These are phyloP conservation scores for Pagetopsis macropterus DNA, from an alignment of 2,797 vertebrate species.

Conservation along the genomic window DNA sequence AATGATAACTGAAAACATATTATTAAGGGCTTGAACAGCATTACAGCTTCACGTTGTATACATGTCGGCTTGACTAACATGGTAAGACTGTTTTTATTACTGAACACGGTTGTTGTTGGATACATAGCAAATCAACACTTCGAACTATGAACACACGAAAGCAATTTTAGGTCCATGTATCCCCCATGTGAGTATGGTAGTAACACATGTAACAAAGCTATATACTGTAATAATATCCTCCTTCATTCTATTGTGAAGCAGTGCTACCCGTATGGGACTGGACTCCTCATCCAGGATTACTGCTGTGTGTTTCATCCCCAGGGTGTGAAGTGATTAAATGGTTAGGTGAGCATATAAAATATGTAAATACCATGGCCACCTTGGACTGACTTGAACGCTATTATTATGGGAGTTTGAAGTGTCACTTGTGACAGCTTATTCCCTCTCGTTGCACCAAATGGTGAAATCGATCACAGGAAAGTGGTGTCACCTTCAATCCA, in stretches of 20 bases:
- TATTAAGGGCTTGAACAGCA: slow-evolving; percentile 12
- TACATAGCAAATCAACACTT: not conserved
- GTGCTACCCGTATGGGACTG: slow-evolving; percentile 32
- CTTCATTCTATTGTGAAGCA: slow-evolving; percentile 20
- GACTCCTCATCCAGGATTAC: slow-evolving; percentile 51
- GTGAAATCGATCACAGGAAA: slow-evolving; percentile 29
- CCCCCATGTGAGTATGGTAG: slow-evolving; percentile 12
- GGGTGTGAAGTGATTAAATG: slow-evolving; percentile 63
- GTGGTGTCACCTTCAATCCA: slow-evolving; percentile 45
- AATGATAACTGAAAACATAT: slow-evolving; percentile 23
- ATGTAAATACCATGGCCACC: slow-evolving; percentile 66
- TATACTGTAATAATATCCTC: slow-evolving; percentile 33
- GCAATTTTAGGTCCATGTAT: slow-evolving; percentile 17
- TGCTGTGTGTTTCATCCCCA: slow-evolving; percentile 38
- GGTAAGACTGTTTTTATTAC: not conserved
- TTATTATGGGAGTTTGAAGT: slow-evolving; percentile 55
- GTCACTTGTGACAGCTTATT: slow-evolving; percentile 55
- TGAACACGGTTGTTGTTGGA: not conserved
- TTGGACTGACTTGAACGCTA: slow-evolving; percentile 54
- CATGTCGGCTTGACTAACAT: not conserved
- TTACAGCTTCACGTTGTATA: not conserved
- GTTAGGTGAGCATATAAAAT: slow-evolving; percentile 65
- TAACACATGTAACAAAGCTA: slow-evolving; percentile 25
- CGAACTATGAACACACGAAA: not conserved
- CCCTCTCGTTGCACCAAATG: slow-evolving; percentile 25